Percentiles rank a stretch among this genome's conserved stretches.
These are phyloP conservation scores for Pagetopsis macropterus DNA, from an alignment of 2,797 vertebrate species.

Conservation along the genomic window DNA sequence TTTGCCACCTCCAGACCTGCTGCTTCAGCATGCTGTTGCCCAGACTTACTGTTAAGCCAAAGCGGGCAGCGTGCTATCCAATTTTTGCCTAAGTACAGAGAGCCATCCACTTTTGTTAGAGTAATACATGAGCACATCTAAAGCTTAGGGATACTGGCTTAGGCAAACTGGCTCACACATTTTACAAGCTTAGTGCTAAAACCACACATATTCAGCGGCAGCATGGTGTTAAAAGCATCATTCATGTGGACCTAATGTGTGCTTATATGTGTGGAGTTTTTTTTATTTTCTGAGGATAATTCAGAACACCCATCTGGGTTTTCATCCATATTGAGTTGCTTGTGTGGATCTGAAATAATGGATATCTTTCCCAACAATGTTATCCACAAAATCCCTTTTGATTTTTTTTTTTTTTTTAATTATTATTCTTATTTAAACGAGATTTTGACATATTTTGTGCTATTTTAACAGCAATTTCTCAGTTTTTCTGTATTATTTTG, in stretches of 20 bases:
- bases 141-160: constrained; percentile 74
- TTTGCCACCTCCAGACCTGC: constrained; percentile 73
- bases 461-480: neutral
- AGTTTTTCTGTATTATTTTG: neutral
- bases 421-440: constrained; percentile 20
- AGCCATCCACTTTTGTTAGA: constrained; percentile 72
- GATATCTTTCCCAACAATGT: constrained; percentile 23
- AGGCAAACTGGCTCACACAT: constrained; percentile 70
- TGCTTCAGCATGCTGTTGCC: constrained; percentile 68
- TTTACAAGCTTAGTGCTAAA: constrained; percentile 76
- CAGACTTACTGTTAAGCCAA: constrained; percentile 61
- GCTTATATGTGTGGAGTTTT: constrained; percentile 60
- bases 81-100: constrained; percentile 69
- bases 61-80: constrained; percentile 54
- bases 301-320: constrained; percentile 62
- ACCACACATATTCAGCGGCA: constrained; percentile 60
- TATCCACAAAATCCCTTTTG: constrained; percentile 18
- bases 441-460: neutral
- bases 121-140: constrained; percentile 75
- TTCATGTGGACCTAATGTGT: constrained; percentile 72
- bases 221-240: constrained; percentile 72
- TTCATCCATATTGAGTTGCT: constrained; percentile 54
- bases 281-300: constrained; percentile 57
- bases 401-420: neutral
- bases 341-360: constrained; percentile 40